These are phyloP conservation scores for Synergus umbraculus DNA, from an alignment of 2,888 invertebrate genomes.

Conservation along the genomic window DNA sequence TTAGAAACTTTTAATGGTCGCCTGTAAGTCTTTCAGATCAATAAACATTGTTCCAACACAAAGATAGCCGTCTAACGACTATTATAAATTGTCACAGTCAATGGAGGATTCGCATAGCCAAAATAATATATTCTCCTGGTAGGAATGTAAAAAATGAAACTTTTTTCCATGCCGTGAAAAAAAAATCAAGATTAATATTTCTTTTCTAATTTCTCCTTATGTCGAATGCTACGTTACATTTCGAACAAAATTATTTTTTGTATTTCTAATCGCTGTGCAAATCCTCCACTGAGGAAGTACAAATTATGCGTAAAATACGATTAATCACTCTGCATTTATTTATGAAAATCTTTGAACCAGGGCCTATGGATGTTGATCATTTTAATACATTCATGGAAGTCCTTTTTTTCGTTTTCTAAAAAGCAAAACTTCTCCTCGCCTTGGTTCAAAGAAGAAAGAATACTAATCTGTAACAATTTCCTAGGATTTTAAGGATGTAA, in stretches of 20 bases:
- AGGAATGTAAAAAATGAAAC: background rate
- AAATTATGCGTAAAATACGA: slow-evolving; percentile 22
- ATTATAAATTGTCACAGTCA: slow-evolving; percentile 39
- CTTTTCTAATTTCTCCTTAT: background rate
- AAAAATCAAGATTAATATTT: background rate
- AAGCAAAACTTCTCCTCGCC: background rate
- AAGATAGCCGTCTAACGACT: slow-evolving; percentile 17
- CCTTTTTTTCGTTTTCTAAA: background rate
- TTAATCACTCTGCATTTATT: slow-evolving; percentile 32
- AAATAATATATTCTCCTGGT: background rate
- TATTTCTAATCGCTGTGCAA: background rate
- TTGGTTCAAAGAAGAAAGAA: slow-evolving; percentile 15
- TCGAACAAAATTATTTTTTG: background rate
- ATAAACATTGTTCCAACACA: slow-evolving; percentile 27
- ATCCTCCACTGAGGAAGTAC: slow-evolving; percentile 31
- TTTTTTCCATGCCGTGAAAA: background rate
- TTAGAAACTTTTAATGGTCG: background rate
- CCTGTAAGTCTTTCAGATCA: slow-evolving; percentile 25
- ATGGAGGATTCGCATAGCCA: slow-evolving; percentile 45
- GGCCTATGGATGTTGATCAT: background rate
- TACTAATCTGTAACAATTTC: slow-evolving; percentile 36
- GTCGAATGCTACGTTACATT: background rate
- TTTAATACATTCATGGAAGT: background rate
- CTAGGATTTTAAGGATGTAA: slow-evolving; percentile 29
- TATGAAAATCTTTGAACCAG: slow-evolving; percentile 33